Base-by-base conservation (phyloP, 2,888 invertebrate species). In the Caenorhabditis japonica region DNA sequence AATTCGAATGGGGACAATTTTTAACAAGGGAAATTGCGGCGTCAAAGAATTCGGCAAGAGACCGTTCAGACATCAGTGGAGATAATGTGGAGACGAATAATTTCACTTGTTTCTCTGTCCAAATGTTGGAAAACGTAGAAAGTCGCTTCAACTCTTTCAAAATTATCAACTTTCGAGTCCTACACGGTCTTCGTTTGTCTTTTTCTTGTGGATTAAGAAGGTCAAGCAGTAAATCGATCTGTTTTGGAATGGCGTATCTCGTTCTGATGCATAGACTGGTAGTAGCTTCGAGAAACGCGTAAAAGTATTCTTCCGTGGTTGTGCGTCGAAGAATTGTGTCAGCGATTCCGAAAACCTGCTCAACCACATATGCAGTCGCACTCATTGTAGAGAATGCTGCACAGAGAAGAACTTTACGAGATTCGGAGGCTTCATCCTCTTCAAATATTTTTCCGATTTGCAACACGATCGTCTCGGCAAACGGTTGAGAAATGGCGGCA, bases 401-500 rank as follows among this genome's bases (percentile, higher is more conserved):
- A 15, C 66, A 62, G 5, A 69, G 15, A 7, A 38, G 33, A 4
- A 62, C 53, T 55, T 74, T 74, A n/a, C 64, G 34, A 5, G 23
- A 2, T n/a, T 64, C 64, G 13, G 53, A 34, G 1, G 33, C 41
- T n/a, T 49, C 49, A 21, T 53, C 51, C n/a, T 69, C 74, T 38
- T 68, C 60, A 4, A 74, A 27, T n/a, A 74, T 47, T 27, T 74
- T 69, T 23, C 69, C 62, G 15, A 74, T 55, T 49, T 62, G 69
- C 0, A 47, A 44, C 1, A 74, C 58, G 19, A 59, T 53, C 12
- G 51, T 34, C 23, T 69, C 74, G 23, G 74, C 55, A 25, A 74
- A 74, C 8, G 49, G 93, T 93, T 93, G 94, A 0, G 96, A 97
- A 88, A 94, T 93, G 15, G 94, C 93, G 25, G 96, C 95, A 91